phyloP scores from a whole-genome alignment of 2,797 vertebrate genomes.

The Meda fulgida region DNA sequence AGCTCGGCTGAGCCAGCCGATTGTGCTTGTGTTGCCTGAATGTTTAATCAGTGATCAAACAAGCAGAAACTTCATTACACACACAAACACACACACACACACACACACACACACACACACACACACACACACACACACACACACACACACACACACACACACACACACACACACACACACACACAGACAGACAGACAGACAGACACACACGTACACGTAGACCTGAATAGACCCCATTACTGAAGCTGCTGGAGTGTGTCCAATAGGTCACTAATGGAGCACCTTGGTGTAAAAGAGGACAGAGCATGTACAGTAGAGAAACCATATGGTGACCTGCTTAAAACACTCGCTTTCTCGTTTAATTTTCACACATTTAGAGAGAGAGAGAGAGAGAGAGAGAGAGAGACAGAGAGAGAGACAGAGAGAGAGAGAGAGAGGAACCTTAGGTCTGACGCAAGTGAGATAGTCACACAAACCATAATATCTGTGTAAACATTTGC shows the following conservation, averaged over 20 bases:
- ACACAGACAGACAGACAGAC: constrained; percentile 24
- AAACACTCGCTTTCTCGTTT: constrained; percentile 20
- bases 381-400: neutral
- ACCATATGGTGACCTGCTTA: constrained; percentile 26
- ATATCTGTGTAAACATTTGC: constrained; percentile 14
- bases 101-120: constrained; percentile 18
- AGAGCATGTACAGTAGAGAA: constrained; percentile 33
- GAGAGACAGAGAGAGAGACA: neutral
- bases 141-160: constrained; percentile 1
- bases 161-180: constrained; percentile 13
- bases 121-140: constrained; percentile 18
- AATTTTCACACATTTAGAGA: constrained; percentile 21
- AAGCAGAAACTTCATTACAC: constrained; percentile 50
- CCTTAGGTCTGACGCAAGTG: neutral
- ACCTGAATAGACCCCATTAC: constrained; percentile 50
- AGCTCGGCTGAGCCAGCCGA: constrained; percentile 51
- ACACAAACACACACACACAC: neutral
- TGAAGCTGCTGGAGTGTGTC: constrained; percentile 39
- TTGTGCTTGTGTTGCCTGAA: constrained; percentile 51
- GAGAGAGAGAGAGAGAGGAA: neutral
- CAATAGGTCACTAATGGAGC: constrained; percentile 50
- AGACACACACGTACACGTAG: neutral
- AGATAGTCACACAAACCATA: constrained; percentile 6
- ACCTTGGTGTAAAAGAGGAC: constrained; percentile 43
- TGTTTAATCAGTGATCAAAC: constrained; percentile 58